Conservation (phyloP, 2,797 vertebrate species). For the Acanthis flammea region DNA sequence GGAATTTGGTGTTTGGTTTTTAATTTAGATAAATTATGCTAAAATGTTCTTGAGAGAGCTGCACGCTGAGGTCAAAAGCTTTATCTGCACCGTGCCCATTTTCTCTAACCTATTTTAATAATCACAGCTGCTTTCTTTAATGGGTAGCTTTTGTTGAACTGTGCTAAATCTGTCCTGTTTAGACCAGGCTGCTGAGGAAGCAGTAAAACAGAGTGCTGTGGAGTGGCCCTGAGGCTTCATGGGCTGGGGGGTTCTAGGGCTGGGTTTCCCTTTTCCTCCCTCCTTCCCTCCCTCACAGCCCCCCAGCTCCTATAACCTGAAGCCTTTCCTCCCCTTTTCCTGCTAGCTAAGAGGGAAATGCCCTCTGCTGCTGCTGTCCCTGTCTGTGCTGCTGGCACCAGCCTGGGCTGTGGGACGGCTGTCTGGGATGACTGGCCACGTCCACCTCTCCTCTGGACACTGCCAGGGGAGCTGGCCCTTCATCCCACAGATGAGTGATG, state of each 20-base stretch:
- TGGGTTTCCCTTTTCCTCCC: not conserved
- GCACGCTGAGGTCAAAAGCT: constrained; percentile 33
- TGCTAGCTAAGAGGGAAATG: accelerated
- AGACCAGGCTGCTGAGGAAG: not conserved
- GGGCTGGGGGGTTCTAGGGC: not conserved
- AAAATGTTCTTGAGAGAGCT: constrained; percentile 37
- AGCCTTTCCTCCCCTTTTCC: not conserved
- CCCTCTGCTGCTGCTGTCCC: not conserved
- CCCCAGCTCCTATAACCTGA: not conserved
- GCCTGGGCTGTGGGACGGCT: not conserved
- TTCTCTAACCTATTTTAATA: constrained; percentile 66
- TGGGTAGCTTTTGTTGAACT: constrained; percentile 41
- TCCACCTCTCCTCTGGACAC: not conserved
- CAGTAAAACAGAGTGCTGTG: not conserved
- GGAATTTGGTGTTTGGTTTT: constrained; percentile 60
- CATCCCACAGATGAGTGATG: accelerated
- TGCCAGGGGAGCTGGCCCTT: not conserved
- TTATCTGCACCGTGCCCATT: constrained; percentile 22
- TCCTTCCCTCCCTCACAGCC: not conserved
- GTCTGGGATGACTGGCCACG: accelerated
- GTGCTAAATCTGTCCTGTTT: constrained; percentile 25
- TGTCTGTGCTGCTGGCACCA: accelerated
- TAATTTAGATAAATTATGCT: constrained; percentile 65
- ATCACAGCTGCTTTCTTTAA: constrained; percentile 40
- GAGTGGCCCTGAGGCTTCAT: not conserved